These are phyloP conservation scores for Plutella xylostella DNA, from an alignment of 2,888 invertebrate genomes.

Conservation along the genomic window DNA sequence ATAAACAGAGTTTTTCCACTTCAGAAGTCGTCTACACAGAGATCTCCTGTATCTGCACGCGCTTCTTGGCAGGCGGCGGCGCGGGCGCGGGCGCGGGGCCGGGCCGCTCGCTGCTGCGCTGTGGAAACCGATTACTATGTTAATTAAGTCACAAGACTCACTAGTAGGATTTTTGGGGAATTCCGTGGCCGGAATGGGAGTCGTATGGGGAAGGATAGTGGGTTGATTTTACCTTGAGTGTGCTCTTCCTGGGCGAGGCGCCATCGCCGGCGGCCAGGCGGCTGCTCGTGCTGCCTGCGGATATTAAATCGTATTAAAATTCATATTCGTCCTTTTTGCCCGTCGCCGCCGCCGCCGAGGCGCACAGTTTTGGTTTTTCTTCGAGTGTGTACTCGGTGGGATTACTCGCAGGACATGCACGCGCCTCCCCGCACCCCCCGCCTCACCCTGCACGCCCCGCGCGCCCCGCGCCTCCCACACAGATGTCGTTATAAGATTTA, in stretches of 20 bases:
- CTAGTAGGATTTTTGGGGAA: too few species aligned
- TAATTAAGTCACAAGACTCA: conserved; percentile 18
- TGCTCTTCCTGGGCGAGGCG: conserved; percentile 52
- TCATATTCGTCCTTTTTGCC: too few species aligned
- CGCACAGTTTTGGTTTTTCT: too few species aligned
- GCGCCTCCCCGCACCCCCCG: too few species aligned
- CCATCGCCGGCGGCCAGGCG: conserved; percentile 23
- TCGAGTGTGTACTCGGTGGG: too few species aligned
- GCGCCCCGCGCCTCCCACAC: too few species aligned
- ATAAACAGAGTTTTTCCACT: background rate
- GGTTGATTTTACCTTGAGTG: conserved; percentile 46
- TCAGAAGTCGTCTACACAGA: conserved; percentile 71
- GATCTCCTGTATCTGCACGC: conserved; percentile 85
- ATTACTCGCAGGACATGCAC: too few species aligned
- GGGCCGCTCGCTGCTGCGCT: conserved; percentile 64
- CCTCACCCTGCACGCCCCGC: too few species aligned
- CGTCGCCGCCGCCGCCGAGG: too few species aligned
- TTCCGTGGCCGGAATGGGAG: too few species aligned
- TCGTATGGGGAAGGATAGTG: too few species aligned
- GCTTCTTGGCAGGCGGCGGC: conserved; percentile 74
- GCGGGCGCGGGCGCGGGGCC: conserved; percentile 27
- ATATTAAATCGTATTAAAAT: background rate
- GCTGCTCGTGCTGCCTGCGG: conserved; percentile 39
- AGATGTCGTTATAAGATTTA: too few species aligned
- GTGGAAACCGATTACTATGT: conserved; percentile 49